A percentile compares a stretch with the other conserved stretches of the same genome.
These are phyloP conservation scores for Odontomachus brunneus DNA, from an alignment of 1,140 invertebrate species.

Conservation along the genomic window DNA sequence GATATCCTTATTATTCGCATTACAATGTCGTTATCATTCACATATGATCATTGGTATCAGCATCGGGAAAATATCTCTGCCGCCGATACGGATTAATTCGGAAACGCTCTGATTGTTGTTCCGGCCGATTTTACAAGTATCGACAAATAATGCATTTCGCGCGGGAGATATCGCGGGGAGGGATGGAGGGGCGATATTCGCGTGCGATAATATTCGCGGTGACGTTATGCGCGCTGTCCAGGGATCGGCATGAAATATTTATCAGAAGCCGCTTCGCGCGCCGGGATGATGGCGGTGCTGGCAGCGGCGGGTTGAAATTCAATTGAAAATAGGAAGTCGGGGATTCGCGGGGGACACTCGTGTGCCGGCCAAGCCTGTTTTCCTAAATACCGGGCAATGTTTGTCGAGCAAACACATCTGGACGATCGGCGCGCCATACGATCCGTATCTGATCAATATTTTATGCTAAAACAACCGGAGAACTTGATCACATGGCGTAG, in stretches of 20 bases:
- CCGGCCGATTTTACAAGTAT: slow-evolving; percentile 17
- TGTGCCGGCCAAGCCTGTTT: slow-evolving; percentile 33
- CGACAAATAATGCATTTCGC: background rate
- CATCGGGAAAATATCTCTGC: too few relatives aligned
- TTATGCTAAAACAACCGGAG: slow-evolving; percentile 52
- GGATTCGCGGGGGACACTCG: slow-evolving; percentile 38
- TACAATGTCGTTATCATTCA: too few relatives aligned
- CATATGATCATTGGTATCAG: too few relatives aligned
- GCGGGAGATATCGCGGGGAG: background rate
- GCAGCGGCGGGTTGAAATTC: slow-evolving; percentile 22
- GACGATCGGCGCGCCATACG: slow-evolving; percentile 20
- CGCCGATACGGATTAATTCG: background rate
- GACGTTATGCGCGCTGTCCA: background rate
- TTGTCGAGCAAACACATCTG: slow-evolving; percentile 52
- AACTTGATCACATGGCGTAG: slow-evolving; percentile 49
- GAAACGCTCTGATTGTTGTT: background rate
- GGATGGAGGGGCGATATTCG: too few relatives aligned
- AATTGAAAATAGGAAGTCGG: slow-evolving; percentile 57
- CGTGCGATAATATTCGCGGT: slow-evolving; percentile 31
- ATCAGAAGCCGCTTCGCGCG: slow-evolving; percentile 18
- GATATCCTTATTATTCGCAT: too few relatives aligned
- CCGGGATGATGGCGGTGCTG: too few relatives aligned
- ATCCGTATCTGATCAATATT: slow-evolving; percentile 56
- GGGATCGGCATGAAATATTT: slow-evolving; percentile 51
- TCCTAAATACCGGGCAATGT: slow-evolving; percentile 54